Evolutionary conservation across 2,888 invertebrate species (phyloP).

Genomic region (Drosophila mettleri): DNA sequence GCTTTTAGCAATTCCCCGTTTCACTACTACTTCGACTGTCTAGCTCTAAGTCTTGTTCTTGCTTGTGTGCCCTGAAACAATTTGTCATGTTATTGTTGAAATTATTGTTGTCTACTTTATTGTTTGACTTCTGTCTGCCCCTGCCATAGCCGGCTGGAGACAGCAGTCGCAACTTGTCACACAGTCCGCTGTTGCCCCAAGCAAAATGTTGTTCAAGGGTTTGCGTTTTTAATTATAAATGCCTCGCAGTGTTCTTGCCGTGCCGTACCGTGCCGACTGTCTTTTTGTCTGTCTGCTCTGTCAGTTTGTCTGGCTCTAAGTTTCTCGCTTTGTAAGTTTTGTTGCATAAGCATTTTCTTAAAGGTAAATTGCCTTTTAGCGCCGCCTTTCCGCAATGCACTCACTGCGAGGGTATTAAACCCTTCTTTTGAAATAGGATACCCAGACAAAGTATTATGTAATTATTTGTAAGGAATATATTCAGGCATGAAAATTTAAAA

Average conservation of each 20-base stretch:
- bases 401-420: slow-evolving; percentile 1
- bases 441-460: not conserved
- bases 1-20: slow-evolving; percentile 14
- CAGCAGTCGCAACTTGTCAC: slow-evolving; percentile 32
- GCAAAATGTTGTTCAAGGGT: slow-evolving; percentile 72
- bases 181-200: slow-evolving; percentile 38
- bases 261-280: slow-evolving; percentile 21
- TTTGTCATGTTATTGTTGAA: slow-evolving; percentile 78
- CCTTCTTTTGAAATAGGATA: not conserved
- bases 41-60: slow-evolving; percentile 27
- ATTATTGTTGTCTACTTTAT: slow-evolving; percentile 79
- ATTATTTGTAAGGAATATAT: not conserved
- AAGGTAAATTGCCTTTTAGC: slow-evolving; percentile 53
- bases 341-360: slow-evolving; percentile 43
- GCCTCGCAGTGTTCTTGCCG: slow-evolving; percentile 68
- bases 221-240: slow-evolving; percentile 78
- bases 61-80: slow-evolving; percentile 68
- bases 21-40: not conserved
- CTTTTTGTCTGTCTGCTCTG: slow-evolving; percentile 27
- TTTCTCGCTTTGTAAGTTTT: slow-evolving; percentile 20
- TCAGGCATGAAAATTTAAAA: not conserved
- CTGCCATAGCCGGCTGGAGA: slow-evolving; percentile 10
- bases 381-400: slow-evolving; percentile 16
- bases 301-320: slow-evolving; percentile 23
- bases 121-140: slow-evolving; percentile 78